Evolutionary conservation across 2,113 vertebrate genomes (phyloP), one percentile per base, ranked within the genome.

Genomic region (Onychorhynchus coronatus): DNA sequence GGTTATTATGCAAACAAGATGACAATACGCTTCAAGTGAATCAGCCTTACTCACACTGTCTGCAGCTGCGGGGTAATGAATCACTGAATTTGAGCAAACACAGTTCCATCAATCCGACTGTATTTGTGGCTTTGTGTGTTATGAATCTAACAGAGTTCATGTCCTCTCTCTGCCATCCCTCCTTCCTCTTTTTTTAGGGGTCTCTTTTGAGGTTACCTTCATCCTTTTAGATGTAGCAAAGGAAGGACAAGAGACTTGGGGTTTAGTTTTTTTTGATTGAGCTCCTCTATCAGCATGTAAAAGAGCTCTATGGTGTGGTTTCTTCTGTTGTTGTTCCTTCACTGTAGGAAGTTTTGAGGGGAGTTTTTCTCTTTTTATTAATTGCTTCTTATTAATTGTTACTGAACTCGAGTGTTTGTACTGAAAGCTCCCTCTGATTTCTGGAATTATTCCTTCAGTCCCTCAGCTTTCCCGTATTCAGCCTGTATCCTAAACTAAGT

Each of bases 1-100:
- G 28, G 49, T 91, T 82, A 74, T 95, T 96, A 94, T 91, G 77
- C 91, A 95, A 96, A 89, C 73, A 95, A 76, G 88, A 88, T 93
- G 93, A 74, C 90, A 67, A 14, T 89, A 30, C 19, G 39, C 67
- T 42, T 86, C 42, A 44, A 74, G 81, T 86, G 70, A 91, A 88
- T 76, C 67, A 65, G 24, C 87, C 93, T 97, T 92, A 96, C 81
- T 96, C 86, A 88, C 56, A 10, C 80, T 85, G 42, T 75, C 70
- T 87, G 39, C 20, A 50, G 59, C 22, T 70, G 63, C 80, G 85
- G 70, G 47, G 18, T 85, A 85, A 62, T 93, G 91, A 97, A 93
- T 96, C 90, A 78, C 49, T 65, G 74, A 71, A 30, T 91, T 86
- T 35, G 66, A 72, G 82, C 90, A 90, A 93, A 59, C 41, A 63